Evolutionary conservation across 2,888 invertebrate species (phyloP).

Genomic region (Orchesellides sinensis): DNA sequence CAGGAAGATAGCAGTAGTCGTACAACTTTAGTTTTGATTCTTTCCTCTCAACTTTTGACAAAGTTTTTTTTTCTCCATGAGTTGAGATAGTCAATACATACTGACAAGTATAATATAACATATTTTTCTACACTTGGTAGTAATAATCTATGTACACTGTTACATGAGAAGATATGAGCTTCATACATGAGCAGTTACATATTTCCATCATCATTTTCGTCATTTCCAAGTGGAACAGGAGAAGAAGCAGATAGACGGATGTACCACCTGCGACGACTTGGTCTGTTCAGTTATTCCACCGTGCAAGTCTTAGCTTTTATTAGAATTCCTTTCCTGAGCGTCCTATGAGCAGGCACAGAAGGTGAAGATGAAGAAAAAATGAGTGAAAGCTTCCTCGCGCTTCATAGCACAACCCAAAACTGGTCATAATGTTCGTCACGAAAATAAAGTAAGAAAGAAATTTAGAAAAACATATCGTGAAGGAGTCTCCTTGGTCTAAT

Average conservation of each 20-base stretch:
- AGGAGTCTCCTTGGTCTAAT: slow-evolving; percentile 14
- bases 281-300: slow-evolving; percentile 39
- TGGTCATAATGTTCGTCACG: slow-evolving; percentile 33
- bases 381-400: no score
- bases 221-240: slow-evolving; percentile 12
- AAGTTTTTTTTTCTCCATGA: slow-evolving; percentile 30
- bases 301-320: slow-evolving; percentile 48
- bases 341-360: slow-evolving; percentile 7
- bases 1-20: slow-evolving; percentile 58
- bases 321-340: slow-evolving; percentile 45
- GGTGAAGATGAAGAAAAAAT: slow-evolving; percentile 27
- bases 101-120: background rate
- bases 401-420: slow-evolving; percentile 5
- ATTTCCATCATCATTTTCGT: slow-evolving; percentile 50
- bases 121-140: background rate
- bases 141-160: background rate
- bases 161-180: slow-evolving; percentile 4
- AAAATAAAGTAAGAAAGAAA: background rate
- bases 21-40: slow-evolving; percentile 63
- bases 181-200: slow-evolving; percentile 58
- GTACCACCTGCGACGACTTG: slow-evolving; percentile 62
- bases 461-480: background rate
- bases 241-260: slow-evolving; percentile 50
- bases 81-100: background rate
- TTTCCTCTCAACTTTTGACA: slow-evolving; percentile 56